Base-by-base conservation (phyloP, 2,113 vertebrate species). In the Trinectes maculatus region DNA sequence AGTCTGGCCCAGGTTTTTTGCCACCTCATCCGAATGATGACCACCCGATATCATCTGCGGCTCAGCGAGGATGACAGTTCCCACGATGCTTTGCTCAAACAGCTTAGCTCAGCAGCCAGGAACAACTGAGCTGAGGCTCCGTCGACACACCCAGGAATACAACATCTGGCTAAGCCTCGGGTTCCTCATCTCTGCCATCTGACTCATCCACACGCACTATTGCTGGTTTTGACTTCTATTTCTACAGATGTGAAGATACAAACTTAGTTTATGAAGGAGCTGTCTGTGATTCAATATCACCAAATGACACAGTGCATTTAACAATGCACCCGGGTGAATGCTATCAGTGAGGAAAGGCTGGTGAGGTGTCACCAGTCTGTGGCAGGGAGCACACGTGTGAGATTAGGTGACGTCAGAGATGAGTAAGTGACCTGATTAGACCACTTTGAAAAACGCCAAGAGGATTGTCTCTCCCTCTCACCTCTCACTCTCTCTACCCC, bases 101-200 rank as follows among this genome's bases (percentile, higher is more conserved):
- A 94, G 93, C 94, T 91, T 89, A 89, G 83, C 85, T 96, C 94
- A 93, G 94, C 93, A 87, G 55, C 92, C 91, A 66, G 73, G 59
- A 33, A 19, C 47, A 81, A 71, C 25, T 36, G 54, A 77, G 52
- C 44, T 29, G 57, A 61, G 64, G 68, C 65, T 69, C 68, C 78
- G 43, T 76, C 83, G 71, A 76, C 81, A 68, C 84, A 77, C 71
- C 89, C 80, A 85, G 89, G 89, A 88, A 92, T 74, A 56, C 29
- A 92, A 91, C 91, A 93, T 91, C 90, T 93, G 92, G 85, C 71
- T 82, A 85, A 72, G 43, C 75, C 64, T 82, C 82, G 44, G 55
- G 85, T 86, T 84, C 39, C 91, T 89, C 65, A 89, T 54, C 76
- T 87, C 57, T 42, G 80, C 74, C 82, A 77, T 83, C 55, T 77